phyloP scores from a whole-genome alignment of 2,888 invertebrate species.

The Microctonus brassicae region DNA sequence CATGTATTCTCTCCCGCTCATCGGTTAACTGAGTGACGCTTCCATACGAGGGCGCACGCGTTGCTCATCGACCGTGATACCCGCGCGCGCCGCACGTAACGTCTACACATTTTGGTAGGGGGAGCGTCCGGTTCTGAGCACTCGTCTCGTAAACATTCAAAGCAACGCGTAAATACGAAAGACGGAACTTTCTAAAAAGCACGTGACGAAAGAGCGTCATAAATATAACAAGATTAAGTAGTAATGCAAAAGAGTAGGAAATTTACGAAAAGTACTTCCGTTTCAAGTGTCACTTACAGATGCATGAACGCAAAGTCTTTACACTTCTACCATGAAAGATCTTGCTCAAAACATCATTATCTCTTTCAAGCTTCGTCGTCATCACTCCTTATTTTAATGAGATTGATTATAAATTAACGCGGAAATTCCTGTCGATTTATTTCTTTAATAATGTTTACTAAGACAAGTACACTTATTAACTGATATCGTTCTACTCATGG shows the following conservation, averaged over 20 bases:
- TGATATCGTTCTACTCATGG: not conserved
- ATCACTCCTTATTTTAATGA: not conserved
- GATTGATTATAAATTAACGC: not conserved
- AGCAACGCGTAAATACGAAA: not conserved
- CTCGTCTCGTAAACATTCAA: not conserved
- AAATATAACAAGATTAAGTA: not conserved
- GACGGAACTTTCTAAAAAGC: not conserved
- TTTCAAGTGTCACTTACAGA: not conserved
- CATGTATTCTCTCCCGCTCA: conserved; percentile 4
- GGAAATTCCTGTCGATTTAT: not conserved
- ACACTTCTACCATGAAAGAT: not conserved
- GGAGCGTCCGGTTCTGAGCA: not conserved
- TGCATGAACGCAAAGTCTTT: not conserved
- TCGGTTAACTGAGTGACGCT: conserved; percentile 15
- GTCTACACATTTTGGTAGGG: not conserved
- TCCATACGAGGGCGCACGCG: conserved; percentile 36
- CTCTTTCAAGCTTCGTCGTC: not conserved
- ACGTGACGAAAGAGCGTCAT: not conserved
- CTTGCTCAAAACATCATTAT: not conserved
- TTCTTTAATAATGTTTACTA: not conserved
- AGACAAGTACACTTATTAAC: not conserved
- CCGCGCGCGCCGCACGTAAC: not conserved
- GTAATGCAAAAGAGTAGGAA: not conserved
- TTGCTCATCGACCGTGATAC: conserved; percentile 35
- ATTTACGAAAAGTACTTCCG: not conserved